phyloP scores from a whole-genome alignment of 2,113 vertebrate species.

The Columbina picui region DNA sequence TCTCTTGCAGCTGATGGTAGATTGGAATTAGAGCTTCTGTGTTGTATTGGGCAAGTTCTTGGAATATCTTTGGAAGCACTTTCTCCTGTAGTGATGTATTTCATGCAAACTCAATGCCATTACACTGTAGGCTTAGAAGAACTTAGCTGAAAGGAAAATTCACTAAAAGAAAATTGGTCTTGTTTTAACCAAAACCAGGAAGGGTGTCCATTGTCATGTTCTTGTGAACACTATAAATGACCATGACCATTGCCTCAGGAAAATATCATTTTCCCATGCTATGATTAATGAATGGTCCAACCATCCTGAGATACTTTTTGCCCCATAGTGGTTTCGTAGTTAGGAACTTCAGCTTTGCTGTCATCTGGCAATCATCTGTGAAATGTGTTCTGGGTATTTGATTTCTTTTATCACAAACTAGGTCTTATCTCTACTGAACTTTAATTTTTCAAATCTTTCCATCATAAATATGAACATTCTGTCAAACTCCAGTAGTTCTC shows the following conservation, averaged over 20 bases:
- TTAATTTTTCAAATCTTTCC: neutral
- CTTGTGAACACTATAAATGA: neutral
- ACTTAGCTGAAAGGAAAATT: too few species aligned
- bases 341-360: neutral
- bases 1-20: neutral
- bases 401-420: neutral
- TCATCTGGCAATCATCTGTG: neutral
- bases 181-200: too few species aligned
- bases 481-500: neutral
- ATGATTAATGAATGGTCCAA: neutral
- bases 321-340: neutral
- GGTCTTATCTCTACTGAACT: neutral
- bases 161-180: too few species aligned
- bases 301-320: neutral
- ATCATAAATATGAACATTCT: neutral
- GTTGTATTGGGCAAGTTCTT: neutral
- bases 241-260: neutral
- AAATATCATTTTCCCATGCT: neutral
- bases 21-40: neutral
- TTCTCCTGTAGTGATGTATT: neutral
- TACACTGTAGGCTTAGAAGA: neutral
- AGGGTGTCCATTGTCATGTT: neutral
- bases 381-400: neutral
- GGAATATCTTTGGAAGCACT: neutral
- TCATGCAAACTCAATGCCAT: neutral